A percentile compares a stretch with the other conserved stretches of the same genome.
Evolutionary conservation across 2,888 invertebrate species (phyloP).

Genomic region (Cheilosia impressa): DNA sequence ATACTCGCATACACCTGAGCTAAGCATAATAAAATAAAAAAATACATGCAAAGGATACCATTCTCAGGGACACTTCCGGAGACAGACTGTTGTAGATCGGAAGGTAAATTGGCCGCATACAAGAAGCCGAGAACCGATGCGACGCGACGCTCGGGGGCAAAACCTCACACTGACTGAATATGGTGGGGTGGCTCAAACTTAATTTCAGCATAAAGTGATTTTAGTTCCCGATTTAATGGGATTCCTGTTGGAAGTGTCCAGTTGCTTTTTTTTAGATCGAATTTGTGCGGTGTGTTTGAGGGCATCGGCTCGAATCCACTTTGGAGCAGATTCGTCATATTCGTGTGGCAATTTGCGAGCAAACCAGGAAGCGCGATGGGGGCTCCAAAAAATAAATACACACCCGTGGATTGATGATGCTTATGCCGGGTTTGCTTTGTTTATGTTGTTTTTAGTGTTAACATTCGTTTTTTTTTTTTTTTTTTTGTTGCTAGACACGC

Average conservation of each 20-base stretch:
- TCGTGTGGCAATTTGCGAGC: slow-evolving; percentile 64
- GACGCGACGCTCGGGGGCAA: slow-evolving; percentile 16
- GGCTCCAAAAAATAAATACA: slow-evolving; percentile 5
- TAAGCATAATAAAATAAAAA: slow-evolving; percentile 44
- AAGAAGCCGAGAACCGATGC: slow-evolving; percentile 3
- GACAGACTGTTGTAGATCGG: slow-evolving; percentile 50
- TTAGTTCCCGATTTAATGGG: slow-evolving; percentile 72
- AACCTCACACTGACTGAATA: slow-evolving; percentile 15
- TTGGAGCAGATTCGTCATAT: slow-evolving; percentile 52
- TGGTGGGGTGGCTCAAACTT: slow-evolving; percentile 57
- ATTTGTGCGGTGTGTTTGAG: slow-evolving; percentile 30
- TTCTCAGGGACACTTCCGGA: slow-evolving; percentile 55
- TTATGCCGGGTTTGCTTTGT: slow-evolving; percentile 52
- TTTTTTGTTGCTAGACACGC: not conserved
- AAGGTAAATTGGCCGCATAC: slow-evolving; percentile 66
- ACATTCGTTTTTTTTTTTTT: slow-evolving; percentile 23
- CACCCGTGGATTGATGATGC: slow-evolving; percentile 39
- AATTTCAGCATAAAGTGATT: slow-evolving; percentile 70
- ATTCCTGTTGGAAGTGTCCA: slow-evolving; percentile 33
- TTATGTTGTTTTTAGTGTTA: slow-evolving; percentile 9
- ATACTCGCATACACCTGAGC: slow-evolving; percentile 38
- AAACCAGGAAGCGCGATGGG: slow-evolving; percentile 32
- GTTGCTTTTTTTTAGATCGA: slow-evolving; percentile 13
- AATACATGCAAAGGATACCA: not conserved
- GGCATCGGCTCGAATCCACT: slow-evolving; percentile 22